phyloP scores from a whole-genome alignment of 2,888 invertebrate genomes.

The Serrognathus titanus region DNA sequence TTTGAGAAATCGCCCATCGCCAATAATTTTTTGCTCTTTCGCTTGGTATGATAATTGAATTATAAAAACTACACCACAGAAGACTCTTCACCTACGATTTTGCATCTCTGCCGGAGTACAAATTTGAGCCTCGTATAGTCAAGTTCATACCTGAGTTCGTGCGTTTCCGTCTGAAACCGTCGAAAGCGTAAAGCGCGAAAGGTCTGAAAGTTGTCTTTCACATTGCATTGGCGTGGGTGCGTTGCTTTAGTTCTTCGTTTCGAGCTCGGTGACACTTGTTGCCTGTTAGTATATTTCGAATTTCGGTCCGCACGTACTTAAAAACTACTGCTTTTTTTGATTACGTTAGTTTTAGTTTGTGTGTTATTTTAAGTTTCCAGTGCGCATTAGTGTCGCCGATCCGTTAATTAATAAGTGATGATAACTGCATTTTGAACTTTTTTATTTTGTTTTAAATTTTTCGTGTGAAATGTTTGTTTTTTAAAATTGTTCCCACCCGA shows the following conservation, averaged over 20 bases:
- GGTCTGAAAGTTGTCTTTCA: constrained; percentile 3
- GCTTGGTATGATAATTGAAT: too few relatives aligned
- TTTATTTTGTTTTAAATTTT: neutral
- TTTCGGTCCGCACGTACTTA: neutral
- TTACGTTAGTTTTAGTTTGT: neutral
- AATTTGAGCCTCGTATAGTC: too few relatives aligned
- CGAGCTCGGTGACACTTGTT: constrained; percentile 12
- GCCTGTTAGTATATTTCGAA: constrained; percentile 2
- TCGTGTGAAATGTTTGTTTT: constrained; percentile 10
- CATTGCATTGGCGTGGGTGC: constrained; percentile 14
- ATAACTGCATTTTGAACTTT: neutral
- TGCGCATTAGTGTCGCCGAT: too few relatives aligned
- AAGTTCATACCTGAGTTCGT: neutral
- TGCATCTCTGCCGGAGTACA: neutral
- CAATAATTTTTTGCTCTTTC: too few relatives aligned
- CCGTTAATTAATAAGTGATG: neutral
- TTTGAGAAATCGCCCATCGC: too few relatives aligned
- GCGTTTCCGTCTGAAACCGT: neutral
- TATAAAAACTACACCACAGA: neutral
- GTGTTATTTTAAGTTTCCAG: neutral
- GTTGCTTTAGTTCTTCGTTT: neutral
- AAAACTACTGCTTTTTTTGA: neutral
- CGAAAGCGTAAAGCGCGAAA: neutral
- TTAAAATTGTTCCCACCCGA: neutral
- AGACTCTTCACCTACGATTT: neutral